Base-by-base conservation (phyloP, 2,113 vertebrate species). In the Hippocampus abdominalis region DNA sequence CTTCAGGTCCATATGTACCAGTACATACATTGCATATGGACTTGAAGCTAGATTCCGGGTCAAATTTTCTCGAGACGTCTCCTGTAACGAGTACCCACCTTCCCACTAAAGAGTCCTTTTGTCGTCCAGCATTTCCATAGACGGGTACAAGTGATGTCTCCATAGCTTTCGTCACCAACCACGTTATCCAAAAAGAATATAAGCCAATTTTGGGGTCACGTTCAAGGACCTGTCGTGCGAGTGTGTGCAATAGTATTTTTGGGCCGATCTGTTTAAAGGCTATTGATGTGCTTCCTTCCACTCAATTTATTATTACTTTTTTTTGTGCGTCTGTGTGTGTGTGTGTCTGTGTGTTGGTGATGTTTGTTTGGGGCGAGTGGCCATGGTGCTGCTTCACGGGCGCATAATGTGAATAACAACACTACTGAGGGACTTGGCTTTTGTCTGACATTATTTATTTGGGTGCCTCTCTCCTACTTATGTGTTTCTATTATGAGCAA, bases 281-380 rank as follows among this genome's bases (percentile, higher is more conserved):
- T 76, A 78, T 80, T 59, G 62, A 75, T 76, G 81, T 85, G 83
- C 86, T 89, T 90, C 87, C 83, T 74, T 74, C 72, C 72, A 70
- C 70, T 76, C 0, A 25, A 44, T 2, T 44, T 16, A 23, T 6
- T 62, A n/a, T n/a, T n/a, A n/a, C 71, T 76, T 82, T 76, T 80
- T 40, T 62, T 40, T 39, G 3, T 62, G n/a, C n/a, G n/a, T n/a
- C n/a, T 75, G 77, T 76, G 79, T 82, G 59, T 86, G 59, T 61
- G 29, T 36, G 3, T 61, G 74, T 76, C 79, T 76, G 79, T 83
- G 64, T 87, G 59, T 66, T 79, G 86, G 87, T 87, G 84, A 76
- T 81, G 84, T 78, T 84, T 79, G 73, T 77, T 78, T 69, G 64
- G 57, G 70, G 82, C 63, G 82, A 72, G 71, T 84, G 86, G 78